These are phyloP conservation scores for Catamblyrhynchus diadema DNA, from an alignment of 2,797 vertebrate species.

Conservation along the genomic window DNA sequence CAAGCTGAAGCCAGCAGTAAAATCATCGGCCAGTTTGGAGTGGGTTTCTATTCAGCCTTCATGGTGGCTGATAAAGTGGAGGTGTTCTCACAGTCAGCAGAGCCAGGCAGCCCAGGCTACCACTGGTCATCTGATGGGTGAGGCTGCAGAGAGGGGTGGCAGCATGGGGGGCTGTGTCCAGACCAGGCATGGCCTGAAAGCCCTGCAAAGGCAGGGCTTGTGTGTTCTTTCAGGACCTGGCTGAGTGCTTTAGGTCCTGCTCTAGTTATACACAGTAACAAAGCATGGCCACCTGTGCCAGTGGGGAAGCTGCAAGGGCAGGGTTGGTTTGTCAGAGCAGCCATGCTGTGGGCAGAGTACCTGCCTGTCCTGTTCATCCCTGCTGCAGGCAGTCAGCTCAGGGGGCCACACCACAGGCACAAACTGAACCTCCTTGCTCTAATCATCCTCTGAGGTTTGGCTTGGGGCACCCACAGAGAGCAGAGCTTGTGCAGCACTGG, in stretches of 20 bases:
- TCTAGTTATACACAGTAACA: neutral
- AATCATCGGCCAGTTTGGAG: slow-evolving; percentile 98
- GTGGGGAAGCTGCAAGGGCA: neutral
- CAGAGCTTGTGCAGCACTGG: neutral
- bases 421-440: neutral
- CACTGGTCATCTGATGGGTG: slow-evolving; percentile 96
- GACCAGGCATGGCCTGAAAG: neutral
- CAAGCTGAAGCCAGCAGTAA: slow-evolving; percentile 88
- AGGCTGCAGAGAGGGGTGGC: slow-evolving; percentile 38
- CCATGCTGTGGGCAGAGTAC: neutral
- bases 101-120: slow-evolving; percentile 78
- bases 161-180: accelerated
- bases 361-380: neutral
- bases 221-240: neutral
- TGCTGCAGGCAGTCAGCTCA: neutral
- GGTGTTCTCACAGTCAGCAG: slow-evolving; percentile 85
- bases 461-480: accelerated
- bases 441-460: neutral
- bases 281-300: neutral
- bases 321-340: neutral
- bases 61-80: slow-evolving; percentile 95
- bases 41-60: slow-evolving; percentile 97
- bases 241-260: neutral
- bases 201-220: neutral
- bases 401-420: neutral